Conservation (phyloP, 2,888 invertebrate species). For the Coecobrya sp. region DNA sequence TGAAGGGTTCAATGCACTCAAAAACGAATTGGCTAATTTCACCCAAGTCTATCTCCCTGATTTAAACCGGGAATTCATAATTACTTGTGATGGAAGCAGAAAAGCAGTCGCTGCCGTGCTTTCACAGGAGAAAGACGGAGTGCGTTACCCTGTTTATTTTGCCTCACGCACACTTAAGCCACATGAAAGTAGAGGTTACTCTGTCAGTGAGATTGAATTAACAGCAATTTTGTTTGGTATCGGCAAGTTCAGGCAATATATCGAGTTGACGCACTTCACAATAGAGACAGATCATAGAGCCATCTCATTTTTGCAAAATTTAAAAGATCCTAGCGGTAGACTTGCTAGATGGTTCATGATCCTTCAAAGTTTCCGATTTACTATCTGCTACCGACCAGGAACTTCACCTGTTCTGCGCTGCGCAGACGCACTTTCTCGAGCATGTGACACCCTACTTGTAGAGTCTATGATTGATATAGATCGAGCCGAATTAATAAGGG, state of each 20-base stretch:
- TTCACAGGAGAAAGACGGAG: slow-evolving; percentile 83
- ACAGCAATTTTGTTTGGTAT: slow-evolving; percentile 56
- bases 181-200: slow-evolving; percentile 5
- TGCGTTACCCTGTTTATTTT: slow-evolving; percentile 84
- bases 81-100: slow-evolving; percentile 86
- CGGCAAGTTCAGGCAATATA: slow-evolving; percentile 42
- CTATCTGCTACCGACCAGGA: slow-evolving; percentile 87
- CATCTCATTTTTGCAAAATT: slow-evolving; percentile 88
- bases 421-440: slow-evolving; percentile 87
- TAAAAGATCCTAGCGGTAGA: slow-evolving; percentile 83
- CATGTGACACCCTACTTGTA: not conserved
- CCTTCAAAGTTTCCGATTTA: slow-evolving; percentile 87
- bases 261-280: slow-evolving; percentile 84
- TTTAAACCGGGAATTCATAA: slow-evolving; percentile 83
- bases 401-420: slow-evolving; percentile 87
- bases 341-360: slow-evolving; percentile 88
- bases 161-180: slow-evolving; percentile 48
- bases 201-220: slow-evolving; percentile 47
- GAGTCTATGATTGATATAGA: not conserved
- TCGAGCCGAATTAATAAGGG: slow-evolving; percentile 19
- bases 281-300: slow-evolving; percentile 88
- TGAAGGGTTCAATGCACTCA: slow-evolving; percentile 70
- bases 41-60: slow-evolving; percentile 85
- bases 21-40: slow-evolving; percentile 56
- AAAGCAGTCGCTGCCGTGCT: slow-evolving; percentile 86